A percentile compares a stretch with the other conserved stretches of the same genome.
Evolutionary conservation across 1,140 invertebrate genomes (phyloP).

Genomic region (Bilobella aurantiaca): DNA sequence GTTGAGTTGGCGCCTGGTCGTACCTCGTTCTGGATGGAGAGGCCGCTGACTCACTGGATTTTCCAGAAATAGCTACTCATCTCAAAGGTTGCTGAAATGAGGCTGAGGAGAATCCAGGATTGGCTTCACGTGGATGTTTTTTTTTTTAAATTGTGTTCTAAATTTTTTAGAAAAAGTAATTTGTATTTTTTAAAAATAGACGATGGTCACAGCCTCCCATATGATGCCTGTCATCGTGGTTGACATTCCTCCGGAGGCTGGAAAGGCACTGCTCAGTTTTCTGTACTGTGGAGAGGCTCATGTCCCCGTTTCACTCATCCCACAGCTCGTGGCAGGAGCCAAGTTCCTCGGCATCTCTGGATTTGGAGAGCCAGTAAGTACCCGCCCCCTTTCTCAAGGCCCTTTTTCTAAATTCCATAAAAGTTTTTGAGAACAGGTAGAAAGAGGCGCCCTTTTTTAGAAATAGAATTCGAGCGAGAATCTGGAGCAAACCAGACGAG

Average conservation of each 20-base stretch:
- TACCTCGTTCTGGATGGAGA: neutral
- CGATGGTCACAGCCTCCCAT: conserved; percentile 33
- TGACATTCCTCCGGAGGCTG: conserved; percentile 34
- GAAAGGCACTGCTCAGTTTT: conserved; percentile 35
- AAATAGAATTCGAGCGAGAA: too few relatives aligned
- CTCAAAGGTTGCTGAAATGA: too few relatives aligned
- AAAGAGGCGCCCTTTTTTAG: too few relatives aligned
- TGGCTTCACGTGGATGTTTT: neutral
- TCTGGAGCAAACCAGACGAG: too few relatives aligned
- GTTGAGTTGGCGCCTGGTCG: neutral
- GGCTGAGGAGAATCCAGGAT: neutral
- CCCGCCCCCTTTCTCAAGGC: neutral
- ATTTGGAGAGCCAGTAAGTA: conserved; percentile 35
- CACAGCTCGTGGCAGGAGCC: conserved; percentile 33
- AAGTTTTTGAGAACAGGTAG: too few relatives aligned
- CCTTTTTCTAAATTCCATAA: too few relatives aligned
- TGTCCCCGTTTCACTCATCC: conserved; percentile 33
- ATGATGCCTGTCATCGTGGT: conserved; percentile 35
- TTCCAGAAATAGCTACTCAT: conserved; percentile 9
- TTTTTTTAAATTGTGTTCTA: too few relatives aligned
- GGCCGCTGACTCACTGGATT: neutral
- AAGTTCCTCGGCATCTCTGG: conserved; percentile 35
- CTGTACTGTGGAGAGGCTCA: conserved; percentile 35
- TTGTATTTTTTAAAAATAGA: conserved; percentile 28
- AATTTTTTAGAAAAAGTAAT: too few relatives aligned